phyloP scores from a whole-genome alignment of 2,797 vertebrate genomes.

The Gymnodraco acuticeps region DNA sequence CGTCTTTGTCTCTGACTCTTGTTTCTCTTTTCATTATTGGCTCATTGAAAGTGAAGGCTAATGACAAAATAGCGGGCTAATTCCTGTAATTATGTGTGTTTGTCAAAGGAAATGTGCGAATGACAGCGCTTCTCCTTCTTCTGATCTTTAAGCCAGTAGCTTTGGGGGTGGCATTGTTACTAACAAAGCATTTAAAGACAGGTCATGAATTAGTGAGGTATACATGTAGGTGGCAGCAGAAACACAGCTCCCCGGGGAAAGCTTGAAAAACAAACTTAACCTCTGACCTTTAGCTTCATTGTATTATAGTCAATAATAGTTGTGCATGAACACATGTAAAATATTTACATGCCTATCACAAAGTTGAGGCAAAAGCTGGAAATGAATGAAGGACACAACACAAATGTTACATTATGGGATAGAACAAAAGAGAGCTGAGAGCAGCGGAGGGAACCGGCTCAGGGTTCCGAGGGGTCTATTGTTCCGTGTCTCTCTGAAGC shows the following conservation, averaged over 20 bases:
- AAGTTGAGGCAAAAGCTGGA: constrained; percentile 1
- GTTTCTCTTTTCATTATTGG: constrained; percentile 84
- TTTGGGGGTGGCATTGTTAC: constrained; percentile 71
- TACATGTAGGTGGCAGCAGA: constrained; percentile 60
- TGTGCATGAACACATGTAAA: neutral
- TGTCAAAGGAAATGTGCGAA: constrained; percentile 79
- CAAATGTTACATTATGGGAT: neutral
- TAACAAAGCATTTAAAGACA: constrained; percentile 68
- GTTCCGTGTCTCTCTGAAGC: constrained; percentile 5
- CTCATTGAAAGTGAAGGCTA: constrained; percentile 84
- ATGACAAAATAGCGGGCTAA: constrained; percentile 87
- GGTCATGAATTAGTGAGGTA: constrained; percentile 73
- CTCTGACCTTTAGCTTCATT: constrained; percentile 24
- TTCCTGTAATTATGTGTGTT: constrained; percentile 87
- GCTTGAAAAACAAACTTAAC: constrained; percentile 74
- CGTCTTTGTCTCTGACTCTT: constrained; percentile 80
- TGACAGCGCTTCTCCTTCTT: constrained; percentile 78
- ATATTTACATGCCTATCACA: neutral
- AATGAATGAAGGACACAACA: neutral
- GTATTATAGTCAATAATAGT: constrained; percentile 15
- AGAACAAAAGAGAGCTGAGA: neutral
- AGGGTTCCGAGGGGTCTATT: constrained; percentile 1
- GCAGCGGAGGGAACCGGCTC: constrained; percentile 7
- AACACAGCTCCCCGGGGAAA: constrained; percentile 56
- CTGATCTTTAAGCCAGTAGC: constrained; percentile 71